Base-by-base conservation (phyloP, 2,797 vertebrate genomes). In the Micropoecilia bifurca region DNA sequence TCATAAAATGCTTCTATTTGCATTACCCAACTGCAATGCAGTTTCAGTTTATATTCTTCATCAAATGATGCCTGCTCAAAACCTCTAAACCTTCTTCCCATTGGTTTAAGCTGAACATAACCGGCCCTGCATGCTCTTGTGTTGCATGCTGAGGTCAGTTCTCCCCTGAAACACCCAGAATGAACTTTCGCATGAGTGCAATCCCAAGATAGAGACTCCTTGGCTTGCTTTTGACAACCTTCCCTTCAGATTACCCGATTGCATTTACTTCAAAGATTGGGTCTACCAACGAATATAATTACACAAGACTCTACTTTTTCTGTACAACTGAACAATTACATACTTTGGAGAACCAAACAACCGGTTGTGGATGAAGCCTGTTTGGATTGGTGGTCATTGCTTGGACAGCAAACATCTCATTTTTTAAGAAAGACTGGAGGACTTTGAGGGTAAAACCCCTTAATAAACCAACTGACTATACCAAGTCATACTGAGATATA, bases 81-180 rank as follows among this genome's bases (percentile, higher is more conserved):
- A 71, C 66, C 75, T 77, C 2, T 20, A 73, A 25, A 33, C 45
- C 75, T 87, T 59, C 81, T 82, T 78, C 69, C 83, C 43, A 59
- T 74, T 86, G 53, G 47, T 87, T 80, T 77, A 73, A 86, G 84
- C 73, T 76, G 59, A 83, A 74, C 22, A 74, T 36, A 79, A 75
- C 48, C 77, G 77, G 28, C 74, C 90, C 83, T 80, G 93, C 92
- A 93, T 90, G 93, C 13, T 84, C 28, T 77, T 80, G 28, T 83
- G 43, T 73, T 76, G 71, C 77, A 69, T 86, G 71, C 80, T 74
- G 14, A 81, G 33, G n/a, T 80, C 74, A 82, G 4, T 75, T 55
- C 55, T 68, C 25, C 16, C 76, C 59, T 30, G 30, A 28, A 46
- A 39, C 18, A 73, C 76, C 81, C 80, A 77, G 77, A 86, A 83